Conservation (phyloP, 2,888 invertebrate species). For the Eristalis intricaria region DNA sequence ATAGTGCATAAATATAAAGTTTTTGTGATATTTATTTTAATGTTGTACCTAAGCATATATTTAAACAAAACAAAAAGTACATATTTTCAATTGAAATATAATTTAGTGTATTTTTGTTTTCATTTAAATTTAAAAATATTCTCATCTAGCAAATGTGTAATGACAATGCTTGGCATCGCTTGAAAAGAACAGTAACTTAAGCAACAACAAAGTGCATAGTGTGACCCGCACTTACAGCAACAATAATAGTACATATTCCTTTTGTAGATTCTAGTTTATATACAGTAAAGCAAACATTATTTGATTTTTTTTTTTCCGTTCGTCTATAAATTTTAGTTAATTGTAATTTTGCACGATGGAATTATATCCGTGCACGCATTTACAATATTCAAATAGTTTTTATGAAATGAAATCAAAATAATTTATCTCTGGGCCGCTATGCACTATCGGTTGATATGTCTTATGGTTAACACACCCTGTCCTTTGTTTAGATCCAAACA, state of each 20-base stretch:
- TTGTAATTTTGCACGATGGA: conserved; percentile 65
- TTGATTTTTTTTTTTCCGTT: conserved; percentile 16
- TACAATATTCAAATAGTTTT: conserved; percentile 47
- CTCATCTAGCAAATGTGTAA: conserved; percentile 54
- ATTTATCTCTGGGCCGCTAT: conserved; percentile 63
- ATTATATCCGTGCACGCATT: conserved; percentile 59
- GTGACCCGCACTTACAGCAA: conserved; percentile 63
- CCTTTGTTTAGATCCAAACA: conserved; percentile 56
- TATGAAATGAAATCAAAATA: conserved; percentile 18
- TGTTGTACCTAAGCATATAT: conserved; percentile 48
- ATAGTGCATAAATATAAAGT: conserved; percentile 57
- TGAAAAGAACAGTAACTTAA: conserved; percentile 53
- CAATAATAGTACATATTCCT: background rate
- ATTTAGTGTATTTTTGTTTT: conserved; percentile 48
- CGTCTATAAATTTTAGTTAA: conserved; percentile 50
- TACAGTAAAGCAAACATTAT: conserved; percentile 7
- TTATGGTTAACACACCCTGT: conserved; percentile 81
- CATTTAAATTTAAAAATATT: conserved; percentile 27
- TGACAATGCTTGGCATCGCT: conserved; percentile 75
- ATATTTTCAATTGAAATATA: conserved; percentile 46
- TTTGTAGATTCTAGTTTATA: conserved; percentile 62
- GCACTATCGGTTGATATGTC: conserved; percentile 77
- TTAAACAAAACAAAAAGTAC: conserved; percentile 28
- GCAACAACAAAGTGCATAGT: conserved; percentile 73
- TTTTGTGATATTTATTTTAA: conserved; percentile 69